Conservation (phyloP, 2,797 vertebrate genomes). For the Crenuchus spilurus region DNA sequence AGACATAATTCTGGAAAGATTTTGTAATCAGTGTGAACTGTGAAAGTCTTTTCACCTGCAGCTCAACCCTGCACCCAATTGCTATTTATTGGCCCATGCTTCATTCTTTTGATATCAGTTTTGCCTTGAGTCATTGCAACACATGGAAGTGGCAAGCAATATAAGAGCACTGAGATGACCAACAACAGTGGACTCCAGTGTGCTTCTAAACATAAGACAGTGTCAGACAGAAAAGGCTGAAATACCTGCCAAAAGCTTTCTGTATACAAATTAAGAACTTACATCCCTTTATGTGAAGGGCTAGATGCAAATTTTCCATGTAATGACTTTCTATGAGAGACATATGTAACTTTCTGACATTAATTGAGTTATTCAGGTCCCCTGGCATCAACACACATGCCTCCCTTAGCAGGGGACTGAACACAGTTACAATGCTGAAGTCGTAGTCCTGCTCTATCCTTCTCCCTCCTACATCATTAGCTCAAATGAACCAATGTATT, state of each 20-base stretch:
- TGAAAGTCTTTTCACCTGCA: not conserved
- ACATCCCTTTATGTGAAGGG: not conserved
- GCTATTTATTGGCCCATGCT: not conserved
- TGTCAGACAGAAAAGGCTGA: not conserved
- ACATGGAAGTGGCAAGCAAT: not conserved
- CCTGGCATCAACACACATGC: not conserved
- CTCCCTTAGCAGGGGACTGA: not conserved
- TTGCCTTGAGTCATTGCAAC: not conserved
- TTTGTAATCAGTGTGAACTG: no score
- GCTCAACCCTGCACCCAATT: not conserved
- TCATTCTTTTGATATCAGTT: not conserved
- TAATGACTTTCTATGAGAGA: no score
- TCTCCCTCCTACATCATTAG: not conserved
- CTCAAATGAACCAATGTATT: constrained; percentile 6
- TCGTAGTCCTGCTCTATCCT: not conserved
- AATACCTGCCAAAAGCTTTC: not conserved
- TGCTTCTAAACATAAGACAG: not conserved
- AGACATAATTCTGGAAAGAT: no score
- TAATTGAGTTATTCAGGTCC: not conserved
- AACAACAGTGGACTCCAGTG: not conserved
- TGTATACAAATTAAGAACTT: not conserved
- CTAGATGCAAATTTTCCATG: not conserved
- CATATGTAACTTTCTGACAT: not conserved
- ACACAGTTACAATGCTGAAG: not conserved
- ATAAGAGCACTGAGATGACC: not conserved